Evolutionary conservation across 2,888 invertebrate genomes (phyloP), one percentile per base, ranked within the genome.

Genomic region (Aelia acuminata): DNA sequence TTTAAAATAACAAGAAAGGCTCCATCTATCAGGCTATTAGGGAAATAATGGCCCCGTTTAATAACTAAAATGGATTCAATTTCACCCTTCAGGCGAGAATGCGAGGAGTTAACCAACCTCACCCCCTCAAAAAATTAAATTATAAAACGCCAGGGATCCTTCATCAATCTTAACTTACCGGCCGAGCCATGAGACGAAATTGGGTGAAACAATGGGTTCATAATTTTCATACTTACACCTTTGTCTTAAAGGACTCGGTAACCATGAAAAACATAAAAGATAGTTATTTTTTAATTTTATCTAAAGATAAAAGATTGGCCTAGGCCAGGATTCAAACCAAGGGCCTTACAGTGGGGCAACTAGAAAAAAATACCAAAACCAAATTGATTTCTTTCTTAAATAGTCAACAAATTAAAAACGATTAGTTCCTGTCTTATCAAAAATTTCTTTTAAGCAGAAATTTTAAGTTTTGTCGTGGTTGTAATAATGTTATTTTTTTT

Each of bases 111-210:
- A 70, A 70, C 31, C 63, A 70, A 70, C 31, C 63, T 18, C 20
- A 31, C 31, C 31, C 63, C 63, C 20, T 35, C 63, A 18, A 35
- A 70, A n/a, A 70, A 70, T 70, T 70, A 70, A 70, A 70, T 70
- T 70, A 70, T 70, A 70, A 70, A 70, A 70, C 63, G 35, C 63
- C 63, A 70, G 26, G 26, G 35, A 15, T 35, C 63, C n/a, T n/a
- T n/a, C 63, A 70, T 70, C 63, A 70, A 70, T 70, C 63, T 70
- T 70, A 70, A 70, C 63, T 70, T 70, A 70, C 63, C 63, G 63
- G 63, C 63, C 26, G 1, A 13, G 57, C 57, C 35, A 70, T 70
- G 35, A 70, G 31, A 70, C 31, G 63, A 35, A 70, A 70, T 70
- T 70, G 35, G 31, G n/a, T n/a, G n/a, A 22, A 20, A 35, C 31